phyloP scores from a whole-genome alignment of 2,113 vertebrate genomes.

The Neogale vison region DNA sequence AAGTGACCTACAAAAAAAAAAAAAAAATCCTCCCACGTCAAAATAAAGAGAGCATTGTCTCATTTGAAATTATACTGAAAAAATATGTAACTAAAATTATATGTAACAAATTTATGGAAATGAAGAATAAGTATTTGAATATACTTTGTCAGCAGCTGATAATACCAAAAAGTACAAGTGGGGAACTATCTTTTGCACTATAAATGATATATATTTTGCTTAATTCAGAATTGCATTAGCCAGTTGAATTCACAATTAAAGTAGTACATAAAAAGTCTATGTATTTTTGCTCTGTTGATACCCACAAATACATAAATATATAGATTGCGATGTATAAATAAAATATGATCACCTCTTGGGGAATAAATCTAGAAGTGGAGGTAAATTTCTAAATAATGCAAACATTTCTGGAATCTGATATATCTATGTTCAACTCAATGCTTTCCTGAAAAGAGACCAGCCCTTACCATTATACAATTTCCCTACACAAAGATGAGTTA shows the following conservation, averaged over 20 bases:
- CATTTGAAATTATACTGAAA: neutral
- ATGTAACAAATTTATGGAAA: neutral
- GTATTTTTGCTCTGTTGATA: neutral
- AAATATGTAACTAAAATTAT: slow-evolving; percentile 31
- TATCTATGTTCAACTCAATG: slow-evolving; percentile 45
- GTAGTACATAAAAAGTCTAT: neutral
- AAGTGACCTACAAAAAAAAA: neutral
- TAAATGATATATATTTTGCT: neutral
- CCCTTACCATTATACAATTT: slow-evolving; percentile 70
- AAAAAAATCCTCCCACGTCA: neutral
- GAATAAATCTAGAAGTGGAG: neutral
- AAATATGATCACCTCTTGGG: neutral
- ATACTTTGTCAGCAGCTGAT: neutral
- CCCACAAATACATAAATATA: neutral
- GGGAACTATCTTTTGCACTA: neutral
- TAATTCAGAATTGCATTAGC: neutral
- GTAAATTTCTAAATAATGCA: slow-evolving; percentile 22
- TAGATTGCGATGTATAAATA: neutral
- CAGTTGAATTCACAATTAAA: neutral
- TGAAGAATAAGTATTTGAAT: neutral
- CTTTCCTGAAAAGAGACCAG: slow-evolving; percentile 42
- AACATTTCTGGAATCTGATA: slow-evolving; percentile 27
- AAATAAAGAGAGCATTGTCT: neutral
- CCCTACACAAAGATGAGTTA: slow-evolving; percentile 72
- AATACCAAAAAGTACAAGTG: neutral